Conservation (phyloP, 2,113 vertebrate genomes). For the Cololabis saira region DNA sequence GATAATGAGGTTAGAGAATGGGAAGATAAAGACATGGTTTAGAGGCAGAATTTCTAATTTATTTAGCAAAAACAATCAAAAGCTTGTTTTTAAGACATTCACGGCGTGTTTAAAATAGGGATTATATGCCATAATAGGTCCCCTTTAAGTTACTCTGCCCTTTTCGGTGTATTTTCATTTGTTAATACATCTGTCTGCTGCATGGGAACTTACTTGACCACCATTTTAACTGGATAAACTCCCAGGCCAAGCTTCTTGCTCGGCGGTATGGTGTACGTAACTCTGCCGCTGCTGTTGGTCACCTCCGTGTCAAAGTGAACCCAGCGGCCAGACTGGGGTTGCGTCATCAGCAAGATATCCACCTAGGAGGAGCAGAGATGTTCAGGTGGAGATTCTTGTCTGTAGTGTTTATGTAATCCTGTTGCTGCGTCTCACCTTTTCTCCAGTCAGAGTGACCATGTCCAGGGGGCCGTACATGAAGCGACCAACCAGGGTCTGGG, state of each 20-base stretch:
- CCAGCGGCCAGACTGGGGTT: conserved; percentile 94
- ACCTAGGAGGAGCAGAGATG: conserved; percentile 82
- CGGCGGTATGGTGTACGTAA: conserved; percentile 89
- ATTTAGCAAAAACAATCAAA: no score
- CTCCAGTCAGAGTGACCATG: conserved; percentile 97
- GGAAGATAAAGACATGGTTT: no score
- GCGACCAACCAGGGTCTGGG: conserved; percentile 92
- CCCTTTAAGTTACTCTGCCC: no score
- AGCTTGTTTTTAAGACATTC: no score
- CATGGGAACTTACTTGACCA: conserved; percentile 88
- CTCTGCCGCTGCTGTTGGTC: conserved; percentile 92
- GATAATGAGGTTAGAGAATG: no score
- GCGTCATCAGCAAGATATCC: conserved; percentile 92
- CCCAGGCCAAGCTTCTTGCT: conserved; percentile 90
- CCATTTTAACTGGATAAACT: conserved; percentile 97
- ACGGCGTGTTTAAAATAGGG: no score
- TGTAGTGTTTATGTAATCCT: background rate
- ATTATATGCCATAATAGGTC: no score
- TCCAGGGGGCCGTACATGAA: conserved; percentile 99
- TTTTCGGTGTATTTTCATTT: background rate
- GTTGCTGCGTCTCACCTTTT: conserved; percentile 85
- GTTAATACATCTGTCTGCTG: background rate
- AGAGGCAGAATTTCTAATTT: no score
- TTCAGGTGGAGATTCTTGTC: background rate
- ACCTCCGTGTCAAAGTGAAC: conserved; percentile 95